phyloP scores from a whole-genome alignment of 2,113 vertebrate genomes.

The Megatriorchis doriae region DNA sequence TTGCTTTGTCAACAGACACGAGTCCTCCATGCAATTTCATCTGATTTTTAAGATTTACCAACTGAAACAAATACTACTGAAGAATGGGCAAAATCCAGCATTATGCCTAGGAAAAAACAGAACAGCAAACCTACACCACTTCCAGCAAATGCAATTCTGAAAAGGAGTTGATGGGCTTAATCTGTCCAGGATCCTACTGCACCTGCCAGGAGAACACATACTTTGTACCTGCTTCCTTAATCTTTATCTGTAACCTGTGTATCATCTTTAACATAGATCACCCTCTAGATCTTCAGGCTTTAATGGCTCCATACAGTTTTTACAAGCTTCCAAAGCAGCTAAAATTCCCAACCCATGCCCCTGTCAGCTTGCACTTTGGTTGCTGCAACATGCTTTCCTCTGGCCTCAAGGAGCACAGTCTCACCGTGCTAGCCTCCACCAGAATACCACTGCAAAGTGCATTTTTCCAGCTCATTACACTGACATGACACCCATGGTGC shows the following conservation, averaged over 20 bases:
- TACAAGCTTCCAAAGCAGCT: background rate
- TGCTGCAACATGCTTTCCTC: background rate
- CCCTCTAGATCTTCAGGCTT: background rate
- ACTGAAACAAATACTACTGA: background rate
- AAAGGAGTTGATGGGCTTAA: background rate
- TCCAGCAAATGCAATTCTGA: background rate
- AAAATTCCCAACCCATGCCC: background rate
- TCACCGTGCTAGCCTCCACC: background rate
- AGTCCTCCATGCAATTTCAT: background rate
- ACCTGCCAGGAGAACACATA: background rate
- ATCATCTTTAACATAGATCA: background rate
- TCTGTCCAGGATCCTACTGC: background rate
- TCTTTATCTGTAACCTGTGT: background rate
- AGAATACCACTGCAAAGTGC: background rate
- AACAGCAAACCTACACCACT: background rate
- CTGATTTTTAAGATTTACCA: background rate
- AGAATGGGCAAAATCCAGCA: background rate
- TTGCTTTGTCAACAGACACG: background rate
- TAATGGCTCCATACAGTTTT: background rate
- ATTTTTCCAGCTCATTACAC: conserved; percentile 25
- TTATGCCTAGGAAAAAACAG: background rate
- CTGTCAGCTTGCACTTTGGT: background rate
- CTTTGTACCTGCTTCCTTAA: background rate
- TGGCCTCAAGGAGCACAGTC: background rate
- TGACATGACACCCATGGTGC: background rate